Conservation (phyloP, 2,113 vertebrate species). For the Orientallactaga bullata region DNA sequence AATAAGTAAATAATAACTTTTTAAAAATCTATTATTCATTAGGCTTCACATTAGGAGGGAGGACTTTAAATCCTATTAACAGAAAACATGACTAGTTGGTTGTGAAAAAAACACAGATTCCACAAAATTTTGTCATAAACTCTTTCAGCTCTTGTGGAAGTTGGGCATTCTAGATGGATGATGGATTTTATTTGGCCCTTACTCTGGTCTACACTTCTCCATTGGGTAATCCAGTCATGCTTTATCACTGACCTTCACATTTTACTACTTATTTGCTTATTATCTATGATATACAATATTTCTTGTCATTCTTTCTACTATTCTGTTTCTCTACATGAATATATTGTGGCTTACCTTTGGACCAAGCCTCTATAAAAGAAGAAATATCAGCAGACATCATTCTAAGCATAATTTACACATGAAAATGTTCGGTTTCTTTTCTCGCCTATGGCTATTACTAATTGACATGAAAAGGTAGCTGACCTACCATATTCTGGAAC, state of each 20-base stretch:
- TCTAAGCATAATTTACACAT: not conserved
- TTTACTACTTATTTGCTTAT: not conserved
- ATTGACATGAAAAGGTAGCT: not conserved
- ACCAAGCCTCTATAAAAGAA: not conserved
- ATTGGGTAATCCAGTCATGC: not conserved
- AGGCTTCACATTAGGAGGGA: not conserved
- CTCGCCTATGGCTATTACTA: not conserved
- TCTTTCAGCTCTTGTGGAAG: not conserved
- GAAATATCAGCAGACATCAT: no score
- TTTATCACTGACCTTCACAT: not conserved
- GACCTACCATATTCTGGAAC: not conserved
- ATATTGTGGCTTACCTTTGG: not conserved
- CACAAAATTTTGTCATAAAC: not conserved
- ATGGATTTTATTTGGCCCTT: not conserved
- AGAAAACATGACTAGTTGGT: not conserved
- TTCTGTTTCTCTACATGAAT: not conserved
- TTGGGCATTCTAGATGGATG: not conserved
- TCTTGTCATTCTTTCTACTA: not conserved
- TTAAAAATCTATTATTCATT: not conserved
- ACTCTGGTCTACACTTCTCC: not conserved
- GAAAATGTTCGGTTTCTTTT: not conserved
- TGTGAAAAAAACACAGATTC: constrained; percentile 1
- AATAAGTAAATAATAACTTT: no score
- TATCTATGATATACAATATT: not conserved
- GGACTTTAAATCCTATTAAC: not conserved